These are phyloP conservation scores for Andrena bicolor DNA, from an alignment of 2,888 invertebrate species.

Conservation along the genomic window DNA sequence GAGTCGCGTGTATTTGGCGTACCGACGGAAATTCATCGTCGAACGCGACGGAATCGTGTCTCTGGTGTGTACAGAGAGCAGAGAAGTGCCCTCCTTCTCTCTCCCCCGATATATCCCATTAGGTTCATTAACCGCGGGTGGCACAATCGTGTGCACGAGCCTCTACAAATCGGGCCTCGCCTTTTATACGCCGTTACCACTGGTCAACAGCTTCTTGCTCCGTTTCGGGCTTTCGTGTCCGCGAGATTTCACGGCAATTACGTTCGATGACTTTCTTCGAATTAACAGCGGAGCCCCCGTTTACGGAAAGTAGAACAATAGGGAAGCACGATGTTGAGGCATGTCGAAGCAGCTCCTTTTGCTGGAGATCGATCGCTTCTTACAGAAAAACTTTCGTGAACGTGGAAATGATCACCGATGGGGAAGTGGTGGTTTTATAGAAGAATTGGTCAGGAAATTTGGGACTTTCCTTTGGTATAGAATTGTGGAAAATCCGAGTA, in stretches of 20 bases:
- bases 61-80: slow-evolving; percentile 8
- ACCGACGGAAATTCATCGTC: slow-evolving; percentile 54
- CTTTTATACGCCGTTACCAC: slow-evolving; percentile 44
- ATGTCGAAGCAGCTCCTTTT: slow-evolving; percentile 8
- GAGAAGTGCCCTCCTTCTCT: not conserved
- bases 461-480: too few species aligned
- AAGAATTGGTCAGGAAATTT: too few species aligned
- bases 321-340: slow-evolving; percentile 12
- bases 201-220: slow-evolving; percentile 36
- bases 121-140: slow-evolving; percentile 66
- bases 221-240: slow-evolving; percentile 11
- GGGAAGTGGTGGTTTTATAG: too few species aligned
- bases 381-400: not conserved
- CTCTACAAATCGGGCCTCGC: slow-evolving; percentile 59
- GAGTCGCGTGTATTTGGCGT: slow-evolving; percentile 29
- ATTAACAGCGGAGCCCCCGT: slow-evolving; percentile 6
- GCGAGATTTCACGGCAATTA: slow-evolving; percentile 50
- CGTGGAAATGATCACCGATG: too few species aligned
- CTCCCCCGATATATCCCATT: slow-evolving; percentile 47
- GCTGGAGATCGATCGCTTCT: slow-evolving; percentile 16
- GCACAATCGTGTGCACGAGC: slow-evolving; percentile 36
- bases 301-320: slow-evolving; percentile 33
- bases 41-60: slow-evolving; percentile 49
- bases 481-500: too few species aligned
- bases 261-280: slow-evolving; percentile 37